These are phyloP conservation scores for Odontocolon sp. DNA, from an alignment of 2,888 invertebrate species.

Conservation along the genomic window DNA sequence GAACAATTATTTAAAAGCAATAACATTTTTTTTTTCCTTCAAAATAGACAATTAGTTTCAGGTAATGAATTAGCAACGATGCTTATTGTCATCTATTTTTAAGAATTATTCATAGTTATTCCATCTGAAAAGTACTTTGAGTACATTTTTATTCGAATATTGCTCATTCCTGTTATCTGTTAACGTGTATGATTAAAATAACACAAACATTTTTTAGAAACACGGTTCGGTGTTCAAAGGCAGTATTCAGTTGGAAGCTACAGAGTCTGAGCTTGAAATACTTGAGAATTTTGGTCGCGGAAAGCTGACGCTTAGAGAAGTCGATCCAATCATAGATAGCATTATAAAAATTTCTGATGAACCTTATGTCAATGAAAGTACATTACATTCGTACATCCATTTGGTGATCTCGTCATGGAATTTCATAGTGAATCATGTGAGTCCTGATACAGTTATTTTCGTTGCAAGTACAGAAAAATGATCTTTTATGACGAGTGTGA, in stretches of 20 bases:
- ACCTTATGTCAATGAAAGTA: slow-evolving; percentile 39
- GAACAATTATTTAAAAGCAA: too few relatives aligned
- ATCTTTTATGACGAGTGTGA: too few relatives aligned
- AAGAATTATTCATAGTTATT: too few relatives aligned
- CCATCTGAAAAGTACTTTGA: too few relatives aligned
- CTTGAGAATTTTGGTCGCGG: slow-evolving; percentile 65
- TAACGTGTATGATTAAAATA: background rate
- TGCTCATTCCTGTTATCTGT: slow-evolving; percentile 5
- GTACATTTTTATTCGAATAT: background rate
- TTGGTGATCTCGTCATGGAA: too few relatives aligned
- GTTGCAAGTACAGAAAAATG: too few relatives aligned
- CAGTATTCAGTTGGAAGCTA: slow-evolving; percentile 64
- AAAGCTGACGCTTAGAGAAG: slow-evolving; percentile 66
- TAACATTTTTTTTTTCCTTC: too few relatives aligned
- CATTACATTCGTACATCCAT: background rate
- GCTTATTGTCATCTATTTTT: too few relatives aligned
- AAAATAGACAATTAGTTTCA: too few relatives aligned
- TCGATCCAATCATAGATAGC: slow-evolving; percentile 69
- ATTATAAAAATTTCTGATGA: slow-evolving; percentile 60
- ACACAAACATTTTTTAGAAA: slow-evolving; percentile 47
- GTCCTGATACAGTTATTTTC: too few relatives aligned
- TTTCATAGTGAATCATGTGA: too few relatives aligned
- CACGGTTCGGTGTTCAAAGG: slow-evolving; percentile 62
- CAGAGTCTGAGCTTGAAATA: slow-evolving; percentile 64
- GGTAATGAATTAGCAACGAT: too few relatives aligned